Base-by-base conservation (phyloP, 2,113 vertebrate species). In the Nothocercus nigrocapillus region DNA sequence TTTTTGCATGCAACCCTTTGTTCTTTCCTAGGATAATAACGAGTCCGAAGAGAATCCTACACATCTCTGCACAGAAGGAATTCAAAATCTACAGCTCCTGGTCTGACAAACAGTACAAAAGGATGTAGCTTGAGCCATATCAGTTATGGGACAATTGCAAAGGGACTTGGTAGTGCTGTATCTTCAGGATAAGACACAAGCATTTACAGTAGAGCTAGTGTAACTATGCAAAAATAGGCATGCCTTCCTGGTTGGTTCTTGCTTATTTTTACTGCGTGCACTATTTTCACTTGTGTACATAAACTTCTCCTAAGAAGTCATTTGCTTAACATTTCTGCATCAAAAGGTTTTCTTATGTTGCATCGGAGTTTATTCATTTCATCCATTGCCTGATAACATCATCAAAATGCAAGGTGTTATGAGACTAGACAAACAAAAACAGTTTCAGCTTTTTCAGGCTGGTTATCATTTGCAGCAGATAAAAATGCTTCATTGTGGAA, bases 331-430 rank as follows among this genome's bases (percentile, higher is more conserved):
- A 77, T 58, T 44, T 80, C 13, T 80, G 17, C 34, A 73, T 73
- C 28, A 34, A 49, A 32, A 61, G 2, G 36, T 90, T 74, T 74
- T 92, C 83, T 89, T 53, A 11, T 12, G 25, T 25, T 73, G 67
- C 75, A 83, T 53, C 70, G 42, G 36, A 59, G 53, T 68, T 87
- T 85, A 62, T 89, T 94, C 5, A 79, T 88, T 85, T 90, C 21
- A 28, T 24, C 8, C 56, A 8, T 84, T 84, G 44, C 61, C 58
- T 86, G 77, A 58, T 34, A 73, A 44, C 42, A 18, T 56, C 15
- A 64, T 63, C 14, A 45, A 89, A 91, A 76, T 9, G 21, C 44
- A 85, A 22, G 1, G 5, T 4, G 3, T 38, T 45, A 61, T 21
- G 32, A 90, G 47, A 32, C 10, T 51, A 28, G 28, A 14, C 25